phyloP scores from a whole-genome alignment of 1,140 invertebrate genomes.

The Linepithema humile region DNA sequence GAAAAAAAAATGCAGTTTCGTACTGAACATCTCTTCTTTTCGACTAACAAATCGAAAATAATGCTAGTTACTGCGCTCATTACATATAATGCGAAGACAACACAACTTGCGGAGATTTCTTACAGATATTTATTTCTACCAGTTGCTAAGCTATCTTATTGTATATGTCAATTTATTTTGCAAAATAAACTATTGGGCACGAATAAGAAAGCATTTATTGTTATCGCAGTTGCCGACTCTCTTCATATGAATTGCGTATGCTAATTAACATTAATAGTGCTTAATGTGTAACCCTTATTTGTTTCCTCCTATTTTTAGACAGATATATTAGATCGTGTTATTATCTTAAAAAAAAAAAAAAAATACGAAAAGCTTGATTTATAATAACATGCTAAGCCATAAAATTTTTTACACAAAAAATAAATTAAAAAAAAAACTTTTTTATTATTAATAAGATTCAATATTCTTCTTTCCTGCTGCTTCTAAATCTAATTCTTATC shows the following conservation, averaged over 20 bases:
- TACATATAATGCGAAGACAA: constrained; percentile 33
- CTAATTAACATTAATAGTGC: not conserved
- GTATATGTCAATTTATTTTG: constrained; percentile 83
- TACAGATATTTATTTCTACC: constrained; percentile 74
- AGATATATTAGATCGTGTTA: not conserved
- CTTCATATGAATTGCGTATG: not conserved
- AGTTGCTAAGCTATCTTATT: constrained; percentile 76
- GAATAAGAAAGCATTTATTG: constrained; percentile 23
- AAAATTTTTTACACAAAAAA: not conserved
- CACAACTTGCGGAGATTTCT: constrained; percentile 29
- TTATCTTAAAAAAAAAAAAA: too few species aligned
- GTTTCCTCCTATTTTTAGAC: not conserved
- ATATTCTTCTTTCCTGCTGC: not conserved
- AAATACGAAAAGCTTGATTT: constrained; percentile 8
- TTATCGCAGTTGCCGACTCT: not conserved
- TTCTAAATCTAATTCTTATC: not conserved
- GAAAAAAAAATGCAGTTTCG: not conserved
- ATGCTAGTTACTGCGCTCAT: constrained; percentile 66
- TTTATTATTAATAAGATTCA: not conserved
- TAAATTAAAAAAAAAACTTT: not conserved
- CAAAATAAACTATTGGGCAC: constrained; percentile 80
- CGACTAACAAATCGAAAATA: constrained; percentile 63
- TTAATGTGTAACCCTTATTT: not conserved
- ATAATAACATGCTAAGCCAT: not conserved
- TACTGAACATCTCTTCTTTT: constrained; percentile 3